phyloP scores from a whole-genome alignment of 2,888 invertebrate species.

The Nemotelus nigrinus region DNA sequence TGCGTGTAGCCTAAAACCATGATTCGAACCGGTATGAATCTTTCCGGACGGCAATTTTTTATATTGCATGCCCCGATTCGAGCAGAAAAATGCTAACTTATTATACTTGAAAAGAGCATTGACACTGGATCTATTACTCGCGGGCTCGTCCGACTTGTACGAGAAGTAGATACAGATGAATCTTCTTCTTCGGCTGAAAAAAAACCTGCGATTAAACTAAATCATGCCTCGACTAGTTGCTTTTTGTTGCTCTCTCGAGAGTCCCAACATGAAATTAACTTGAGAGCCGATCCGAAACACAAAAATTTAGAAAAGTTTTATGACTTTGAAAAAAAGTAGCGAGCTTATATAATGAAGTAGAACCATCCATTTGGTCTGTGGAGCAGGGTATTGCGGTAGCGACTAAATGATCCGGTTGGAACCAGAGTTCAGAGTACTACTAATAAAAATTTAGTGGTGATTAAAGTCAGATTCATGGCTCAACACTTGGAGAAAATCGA shows the following conservation, averaged over 20 bases:
- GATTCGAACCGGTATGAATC: slow-evolving; percentile 25
- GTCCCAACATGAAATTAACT: too few relatives aligned
- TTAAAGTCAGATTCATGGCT: slow-evolving; percentile 20
- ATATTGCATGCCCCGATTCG: background rate
- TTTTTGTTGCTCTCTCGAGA: too few relatives aligned
- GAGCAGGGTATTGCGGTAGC: too few relatives aligned
- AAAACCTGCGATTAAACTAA: background rate
- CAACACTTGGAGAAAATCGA: background rate
- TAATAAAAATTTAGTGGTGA: slow-evolving; percentile 35
- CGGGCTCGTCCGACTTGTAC: background rate
- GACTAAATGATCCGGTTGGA: slow-evolving; percentile 16
- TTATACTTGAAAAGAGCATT: slow-evolving; percentile 33
- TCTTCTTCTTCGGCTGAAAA: slow-evolving; percentile 12
- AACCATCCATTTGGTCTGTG: too few relatives aligned
- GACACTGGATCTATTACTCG: slow-evolving; percentile 22
- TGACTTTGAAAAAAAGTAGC: too few relatives aligned
- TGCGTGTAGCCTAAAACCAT: slow-evolving; percentile 18
- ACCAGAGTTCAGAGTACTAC: slow-evolving; percentile 26
- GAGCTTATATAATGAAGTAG: too few relatives aligned
- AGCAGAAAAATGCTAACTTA: background rate
- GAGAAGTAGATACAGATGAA: slow-evolving; percentile 26
- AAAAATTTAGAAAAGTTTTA: too few relatives aligned
- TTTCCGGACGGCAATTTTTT: slow-evolving; percentile 26
- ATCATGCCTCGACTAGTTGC: background rate
- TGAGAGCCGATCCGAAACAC: too few relatives aligned